Base-by-base conservation (phyloP, 1,140 invertebrate species). In the Antheraea pernyi region DNA sequence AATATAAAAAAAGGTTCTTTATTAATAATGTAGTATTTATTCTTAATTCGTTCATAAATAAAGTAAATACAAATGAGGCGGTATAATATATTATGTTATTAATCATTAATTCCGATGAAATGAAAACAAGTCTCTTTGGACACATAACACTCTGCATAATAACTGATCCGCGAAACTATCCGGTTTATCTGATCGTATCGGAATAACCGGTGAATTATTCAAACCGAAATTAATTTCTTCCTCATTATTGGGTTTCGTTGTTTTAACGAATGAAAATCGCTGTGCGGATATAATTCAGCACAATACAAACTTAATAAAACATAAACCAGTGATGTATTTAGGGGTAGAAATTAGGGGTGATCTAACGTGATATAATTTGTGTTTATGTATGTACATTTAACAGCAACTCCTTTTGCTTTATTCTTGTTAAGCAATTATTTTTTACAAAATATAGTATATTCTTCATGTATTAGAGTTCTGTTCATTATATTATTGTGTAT, bases 201-300 rank as follows among this genome's bases (percentile, higher is more conserved):
- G 36, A 63, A 63, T 63, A 63, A 36, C 30, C 22, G 61, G 16
- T 63, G 61, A 63, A 63, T 37, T 63, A 63, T 63, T 63, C 61
- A 22, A 63, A 46, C 42, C 53, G 58, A 65, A 72, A 69, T 72
- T 72, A 72, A 76, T 66, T 76, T 61, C 30, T 48, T 59, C 37
- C 22, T 70, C 73, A 71, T 73, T 73, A 69, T 71, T 70, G 36
- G 22, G 46, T 66, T 53, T 59, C 69, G 68, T 68, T 64, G 59
- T 61, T 68, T 68, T 48, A 67, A 70, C 71, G 69, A 76, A 77
- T 70, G 70, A 1, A 72, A 68, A 74, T 72, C 70, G 69, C 42
- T 53, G 67, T n/a, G 42, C 67, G 69, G 68, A 74, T 70, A 74
- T 71, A 77, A 71, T 67, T 37, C 69, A 37, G 70, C 37, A 37